Evolutionary conservation across 2,888 invertebrate species (phyloP).

Genomic region (Pimpla rufipes): DNA sequence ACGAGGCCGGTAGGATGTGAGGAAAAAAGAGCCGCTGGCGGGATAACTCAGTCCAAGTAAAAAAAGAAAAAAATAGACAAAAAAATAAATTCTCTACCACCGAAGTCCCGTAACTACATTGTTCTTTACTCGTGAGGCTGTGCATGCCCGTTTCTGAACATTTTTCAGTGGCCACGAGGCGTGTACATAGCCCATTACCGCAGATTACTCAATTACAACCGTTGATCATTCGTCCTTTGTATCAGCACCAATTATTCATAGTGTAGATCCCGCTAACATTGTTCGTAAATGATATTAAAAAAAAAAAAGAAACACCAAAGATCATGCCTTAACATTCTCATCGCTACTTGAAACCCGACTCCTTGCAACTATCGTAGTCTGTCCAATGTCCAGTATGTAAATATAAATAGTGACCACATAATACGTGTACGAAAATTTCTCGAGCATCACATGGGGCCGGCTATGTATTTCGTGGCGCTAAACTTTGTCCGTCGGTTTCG

Average conservation of each 20-base stretch:
- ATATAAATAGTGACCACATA: conserved; percentile 17
- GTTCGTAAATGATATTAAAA: conserved; percentile 1
- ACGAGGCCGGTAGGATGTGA: conserved; percentile 20
- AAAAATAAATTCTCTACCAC: conserved; percentile 15
- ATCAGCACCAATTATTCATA: conserved; percentile 42
- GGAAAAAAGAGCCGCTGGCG: conserved; percentile 38
- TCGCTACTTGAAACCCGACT: conserved; percentile 40
- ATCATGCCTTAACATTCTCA: conserved; percentile 28
- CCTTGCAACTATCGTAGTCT: conserved; percentile 44
- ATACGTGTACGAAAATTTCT: not conserved
- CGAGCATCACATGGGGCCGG: not conserved
- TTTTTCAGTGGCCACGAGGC: conserved; percentile 43
- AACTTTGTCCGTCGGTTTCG: conserved; percentile 4
- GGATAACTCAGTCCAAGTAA: conserved; percentile 17
- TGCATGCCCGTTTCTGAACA: conserved; percentile 47
- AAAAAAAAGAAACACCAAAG: conserved; percentile 9
- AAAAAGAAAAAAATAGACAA: not conserved
- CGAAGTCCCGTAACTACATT: conserved; percentile 37
- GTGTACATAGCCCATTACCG: conserved; percentile 37
- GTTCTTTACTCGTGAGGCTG: conserved; percentile 13
- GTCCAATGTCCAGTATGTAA: conserved; percentile 49
- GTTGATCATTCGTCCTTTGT: conserved; percentile 38
- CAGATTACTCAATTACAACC: conserved; percentile 18
- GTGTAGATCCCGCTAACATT: conserved; percentile 35
- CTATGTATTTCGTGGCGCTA: conserved; percentile 9